A percentile compares a stretch with the other conserved stretches of the same genome.
Evolutionary conservation across 2,113 vertebrate species (phyloP).

Genomic region (Microtus ochrogaster): DNA sequence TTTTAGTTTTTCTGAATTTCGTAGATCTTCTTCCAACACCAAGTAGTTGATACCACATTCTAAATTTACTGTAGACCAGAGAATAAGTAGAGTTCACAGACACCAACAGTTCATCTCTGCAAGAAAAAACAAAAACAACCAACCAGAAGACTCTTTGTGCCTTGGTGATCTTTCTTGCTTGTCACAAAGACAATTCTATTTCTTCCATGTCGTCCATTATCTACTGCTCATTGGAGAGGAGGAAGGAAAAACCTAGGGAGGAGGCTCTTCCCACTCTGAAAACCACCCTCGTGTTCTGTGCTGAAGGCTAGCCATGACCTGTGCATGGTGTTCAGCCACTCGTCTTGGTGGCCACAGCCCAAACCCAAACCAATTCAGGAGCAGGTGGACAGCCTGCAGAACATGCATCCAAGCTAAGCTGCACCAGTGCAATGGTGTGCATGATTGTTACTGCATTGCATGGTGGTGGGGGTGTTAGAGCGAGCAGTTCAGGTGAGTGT

Average conservation of each 20-base stretch:
- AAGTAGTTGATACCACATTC: background rate
- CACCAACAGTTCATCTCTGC: slow-evolving; percentile 6
- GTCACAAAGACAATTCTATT: background rate
- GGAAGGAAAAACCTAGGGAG: background rate
- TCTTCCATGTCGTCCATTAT: background rate
- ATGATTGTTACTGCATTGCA: slow-evolving; percentile 39
- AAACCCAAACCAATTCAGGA: background rate
- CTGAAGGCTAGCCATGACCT: background rate
- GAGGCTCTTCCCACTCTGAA: background rate
- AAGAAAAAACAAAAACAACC: background rate
- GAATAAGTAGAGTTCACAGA: background rate
- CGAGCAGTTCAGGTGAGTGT: slow-evolving; percentile 56
- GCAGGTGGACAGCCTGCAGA: background rate
- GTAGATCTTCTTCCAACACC: background rate
- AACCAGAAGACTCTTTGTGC: background rate
- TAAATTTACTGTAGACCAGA: background rate
- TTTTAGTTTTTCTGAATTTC: slow-evolving; percentile 20
- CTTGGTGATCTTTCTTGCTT: background rate
- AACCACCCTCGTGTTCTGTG: background rate
- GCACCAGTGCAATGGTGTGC: slow-evolving; percentile 46
- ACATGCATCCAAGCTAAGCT: slow-evolving; percentile 15
- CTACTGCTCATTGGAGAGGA: background rate
- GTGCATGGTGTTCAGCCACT: background rate
- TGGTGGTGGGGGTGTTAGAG: slow-evolving; percentile 14
- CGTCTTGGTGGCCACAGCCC: background rate